Conservation (phyloP, 2,113 vertebrate species). For the Mobula birostris region DNA sequence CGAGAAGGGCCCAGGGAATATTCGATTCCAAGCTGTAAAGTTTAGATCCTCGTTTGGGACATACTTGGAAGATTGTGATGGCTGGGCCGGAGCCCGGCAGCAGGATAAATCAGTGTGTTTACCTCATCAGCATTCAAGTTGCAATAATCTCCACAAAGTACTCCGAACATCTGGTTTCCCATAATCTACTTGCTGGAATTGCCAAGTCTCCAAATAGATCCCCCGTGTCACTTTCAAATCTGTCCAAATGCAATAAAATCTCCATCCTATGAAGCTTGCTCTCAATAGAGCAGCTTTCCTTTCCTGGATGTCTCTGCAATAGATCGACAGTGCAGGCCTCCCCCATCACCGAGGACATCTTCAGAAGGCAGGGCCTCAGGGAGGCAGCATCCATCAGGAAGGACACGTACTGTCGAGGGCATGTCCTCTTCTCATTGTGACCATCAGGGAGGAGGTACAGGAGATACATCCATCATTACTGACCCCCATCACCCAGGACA, state of each 20-base stretch:
- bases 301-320: neutral
- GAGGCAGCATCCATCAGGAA: no score
- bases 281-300: neutral
- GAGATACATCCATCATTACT: no score
- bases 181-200: conserved; percentile 9
- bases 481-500: no score
- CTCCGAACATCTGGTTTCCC: conserved; percentile 12
- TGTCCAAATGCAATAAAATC: conserved; percentile 12
- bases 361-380: no score
- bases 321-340: no score
- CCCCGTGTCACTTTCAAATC: neutral
- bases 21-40: neutral
- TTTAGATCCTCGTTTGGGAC: neutral
- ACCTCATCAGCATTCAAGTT: conserved; percentile 1
- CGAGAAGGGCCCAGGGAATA: neutral
- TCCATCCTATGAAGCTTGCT: neutral
- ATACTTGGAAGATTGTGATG: neutral
- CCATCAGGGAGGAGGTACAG: no score
- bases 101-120: conserved; percentile 13
- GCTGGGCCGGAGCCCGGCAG: neutral
- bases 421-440: no score
- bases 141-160: neutral
- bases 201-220: neutral
- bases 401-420: no score
- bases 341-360: no score